These are phyloP conservation scores for Seira musarum DNA, from an alignment of 2,888 invertebrate genomes.

Conservation along the genomic window DNA sequence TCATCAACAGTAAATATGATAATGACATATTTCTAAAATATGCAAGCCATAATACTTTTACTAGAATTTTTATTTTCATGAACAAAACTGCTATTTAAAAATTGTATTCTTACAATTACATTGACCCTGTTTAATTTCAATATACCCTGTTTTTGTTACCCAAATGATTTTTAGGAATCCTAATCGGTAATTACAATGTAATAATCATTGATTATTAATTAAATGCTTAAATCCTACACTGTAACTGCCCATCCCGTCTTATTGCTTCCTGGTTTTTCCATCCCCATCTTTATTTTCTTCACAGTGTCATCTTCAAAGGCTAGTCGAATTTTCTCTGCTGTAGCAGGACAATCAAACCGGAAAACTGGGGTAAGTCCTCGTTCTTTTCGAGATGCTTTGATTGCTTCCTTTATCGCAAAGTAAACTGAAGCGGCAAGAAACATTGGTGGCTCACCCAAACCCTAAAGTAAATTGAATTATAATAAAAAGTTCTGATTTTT, in stretches of 20 bases:
- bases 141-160: background rate
- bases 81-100: no score
- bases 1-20: no score
- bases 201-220: background rate
- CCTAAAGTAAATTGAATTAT: no score
- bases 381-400: slow-evolving; percentile 84
- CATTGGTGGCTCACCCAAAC: slow-evolving; percentile 95
- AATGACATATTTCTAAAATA: no score
- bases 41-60: no score
- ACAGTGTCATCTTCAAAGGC: slow-evolving; percentile 76
- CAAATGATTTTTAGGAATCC: no score
- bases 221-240: slow-evolving; percentile 16
- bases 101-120: no score
- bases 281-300: background rate
- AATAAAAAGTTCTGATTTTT: no score
- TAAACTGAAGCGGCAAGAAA: slow-evolving; percentile 90
- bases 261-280: background rate
- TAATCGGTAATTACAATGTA: background rate
- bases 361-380: slow-evolving; percentile 77
- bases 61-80: no score
- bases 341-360: slow-evolving; percentile 86
- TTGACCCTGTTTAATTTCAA: background rate
- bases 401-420: slow-evolving; percentile 92
- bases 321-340: slow-evolving; percentile 90
- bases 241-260: slow-evolving; percentile 35